These are phyloP conservation scores for Oncorhynchus keta DNA, from an alignment of 2,113 vertebrate genomes.

Conservation along the genomic window DNA sequence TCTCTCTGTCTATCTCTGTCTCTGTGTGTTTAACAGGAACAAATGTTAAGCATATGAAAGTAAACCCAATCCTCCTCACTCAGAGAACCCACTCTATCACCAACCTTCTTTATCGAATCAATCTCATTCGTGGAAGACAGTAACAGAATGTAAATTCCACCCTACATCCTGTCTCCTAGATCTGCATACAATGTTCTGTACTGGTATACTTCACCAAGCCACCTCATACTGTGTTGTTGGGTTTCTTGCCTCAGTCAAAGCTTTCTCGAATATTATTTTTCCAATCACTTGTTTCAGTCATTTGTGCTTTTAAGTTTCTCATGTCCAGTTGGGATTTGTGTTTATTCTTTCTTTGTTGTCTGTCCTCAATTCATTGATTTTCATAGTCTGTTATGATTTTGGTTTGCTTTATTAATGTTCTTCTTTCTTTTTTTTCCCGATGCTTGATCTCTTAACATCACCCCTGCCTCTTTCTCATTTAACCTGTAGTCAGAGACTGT, in stretches of 20 bases:
- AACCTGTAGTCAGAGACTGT: slow-evolving; percentile 80
- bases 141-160: too few relatives aligned
- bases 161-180: too few relatives aligned
- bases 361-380: slow-evolving; percentile 36
- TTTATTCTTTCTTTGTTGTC: background rate
- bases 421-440: slow-evolving; percentile 24
- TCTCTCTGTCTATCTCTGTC: background rate
- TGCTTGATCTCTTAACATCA: slow-evolving; percentile 58
- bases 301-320: background rate
- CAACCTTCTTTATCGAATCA: too few relatives aligned
- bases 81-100: too few relatives aligned
- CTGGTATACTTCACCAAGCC: background rate
- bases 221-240: background rate
- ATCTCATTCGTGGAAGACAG: too few relatives aligned
- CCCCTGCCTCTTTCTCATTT: slow-evolving; percentile 57
- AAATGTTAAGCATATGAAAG: too few relatives aligned
- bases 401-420: slow-evolving; percentile 58
- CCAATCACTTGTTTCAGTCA: background rate
- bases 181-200: background rate
- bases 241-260: background rate
- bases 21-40: too few relatives aligned
- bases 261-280: background rate
- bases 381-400: slow-evolving; percentile 65
- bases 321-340: background rate
- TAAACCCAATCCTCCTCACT: too few relatives aligned